Evolutionary conservation across 1,140 invertebrate genomes (phyloP).

Genomic region (Eriocheir sinensis): DNA sequence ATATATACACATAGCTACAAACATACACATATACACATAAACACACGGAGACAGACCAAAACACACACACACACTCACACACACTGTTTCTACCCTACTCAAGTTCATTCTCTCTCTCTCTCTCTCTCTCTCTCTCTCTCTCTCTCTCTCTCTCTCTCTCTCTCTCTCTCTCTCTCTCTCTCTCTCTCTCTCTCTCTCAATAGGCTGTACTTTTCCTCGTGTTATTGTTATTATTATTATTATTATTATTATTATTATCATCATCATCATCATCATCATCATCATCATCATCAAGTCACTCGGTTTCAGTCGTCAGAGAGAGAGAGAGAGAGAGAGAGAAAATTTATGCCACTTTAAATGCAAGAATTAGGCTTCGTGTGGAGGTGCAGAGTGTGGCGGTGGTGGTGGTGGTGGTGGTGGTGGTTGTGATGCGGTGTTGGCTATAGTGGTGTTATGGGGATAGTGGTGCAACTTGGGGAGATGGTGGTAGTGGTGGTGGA

Average conservation of each 20-base stretch:
- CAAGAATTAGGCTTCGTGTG: too few relatives aligned
- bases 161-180: not conserved
- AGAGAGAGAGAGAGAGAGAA: too few relatives aligned
- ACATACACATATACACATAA: too few relatives aligned
- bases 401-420: too few relatives aligned
- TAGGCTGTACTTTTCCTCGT: not conserved
- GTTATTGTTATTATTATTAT: not conserved
- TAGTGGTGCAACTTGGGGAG: not conserved
- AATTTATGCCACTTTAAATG: too few relatives aligned
- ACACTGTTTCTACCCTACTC: too few relatives aligned
- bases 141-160: too few relatives aligned
- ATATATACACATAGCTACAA: too few relatives aligned
- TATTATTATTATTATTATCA: not conserved
- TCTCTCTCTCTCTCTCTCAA: not conserved
- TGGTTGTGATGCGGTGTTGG: not conserved
- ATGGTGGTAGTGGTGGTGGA: not conserved
- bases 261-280: constrained; percentile 28
- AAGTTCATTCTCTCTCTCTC: not conserved
- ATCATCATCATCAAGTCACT: not conserved
- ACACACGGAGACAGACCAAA: too few relatives aligned
- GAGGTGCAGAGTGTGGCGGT: not conserved
- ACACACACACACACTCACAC: too few relatives aligned
- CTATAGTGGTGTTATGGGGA: not conserved
- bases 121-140: too few relatives aligned
- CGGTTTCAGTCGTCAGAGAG: too few relatives aligned